Evolutionary conservation across 1,140 invertebrate genomes (phyloP), one percentile per base, ranked within the genome.

Genomic region (Zaprionus davidi): DNA sequence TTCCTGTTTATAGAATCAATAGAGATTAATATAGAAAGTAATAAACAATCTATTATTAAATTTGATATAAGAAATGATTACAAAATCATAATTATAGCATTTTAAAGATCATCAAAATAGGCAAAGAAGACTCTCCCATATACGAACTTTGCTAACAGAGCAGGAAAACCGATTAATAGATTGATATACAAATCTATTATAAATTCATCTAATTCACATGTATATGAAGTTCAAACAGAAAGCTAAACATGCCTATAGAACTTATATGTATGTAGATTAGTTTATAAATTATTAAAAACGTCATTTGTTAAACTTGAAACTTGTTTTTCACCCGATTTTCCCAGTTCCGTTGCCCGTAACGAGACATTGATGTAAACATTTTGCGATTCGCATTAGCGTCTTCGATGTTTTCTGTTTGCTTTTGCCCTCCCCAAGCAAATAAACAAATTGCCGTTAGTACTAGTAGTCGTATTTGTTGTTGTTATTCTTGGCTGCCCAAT

Each of bases 331-430:
- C 7, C 12, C 9, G 46, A 20, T 51, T 51, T 51, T 51, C 46
- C n/a, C 31, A 38, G 31, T 34, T 34, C 38, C 34, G 34, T 22
- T 22, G n/a, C 41, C 41, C 41, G 6, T 34, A 46, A 13, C 26
- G 38, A 69, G 58, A 70, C 49, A 63, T 70, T 57, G 20, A 46
- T 62, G n/a, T 74, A 74, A 74, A 74, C 72, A 75, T 71, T 49
- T 41, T 49, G 46, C 66, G 26, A 56, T 31, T 56, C 26, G 46
- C 46, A 51, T 51, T 75, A 64, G 67, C 63, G 63, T 62, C 53
- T 68, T 26, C 41, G 41, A 46, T 46, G 66, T 24, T 22, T 51
- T 41, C 59, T 68, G 51, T 57, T 34, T 46, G 41, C 17, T n/a
- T 62, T 71, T 63, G 20, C 34, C 26, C 31, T 34, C 31, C 6